These are phyloP conservation scores for Gasterosteus nipponicus DNA, from an alignment of 2,113 vertebrate genomes.

Conservation along the genomic window DNA sequence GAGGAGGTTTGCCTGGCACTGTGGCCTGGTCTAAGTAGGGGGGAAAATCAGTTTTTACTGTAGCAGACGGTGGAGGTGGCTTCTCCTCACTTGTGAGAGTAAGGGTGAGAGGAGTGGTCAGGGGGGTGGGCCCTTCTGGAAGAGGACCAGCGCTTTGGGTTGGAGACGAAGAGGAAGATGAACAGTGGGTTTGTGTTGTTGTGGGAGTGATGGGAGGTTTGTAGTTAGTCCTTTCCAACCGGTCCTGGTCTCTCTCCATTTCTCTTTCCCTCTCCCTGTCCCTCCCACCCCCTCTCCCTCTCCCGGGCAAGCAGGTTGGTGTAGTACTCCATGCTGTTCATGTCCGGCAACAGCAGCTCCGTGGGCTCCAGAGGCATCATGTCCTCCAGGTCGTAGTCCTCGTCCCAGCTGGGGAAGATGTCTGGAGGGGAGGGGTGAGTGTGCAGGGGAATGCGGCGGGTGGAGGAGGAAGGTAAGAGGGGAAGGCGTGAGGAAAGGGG, in stretches of 20 bases:
- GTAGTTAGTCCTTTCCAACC: neutral
- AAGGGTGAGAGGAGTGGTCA: conserved; percentile 52
- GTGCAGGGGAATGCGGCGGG: conserved; percentile 58
- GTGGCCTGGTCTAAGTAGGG: conserved; percentile 31
- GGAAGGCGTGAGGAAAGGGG: conserved; percentile 64
- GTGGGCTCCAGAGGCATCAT: conserved; percentile 81
- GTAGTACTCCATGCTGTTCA: conserved; percentile 86
- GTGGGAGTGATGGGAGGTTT: conserved; percentile 53
- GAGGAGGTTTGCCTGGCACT: conserved; percentile 22
- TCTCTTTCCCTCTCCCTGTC: neutral
- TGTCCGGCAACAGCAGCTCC: conserved; percentile 82
- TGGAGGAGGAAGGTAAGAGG: conserved; percentile 70
- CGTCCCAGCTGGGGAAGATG: conserved; percentile 66
- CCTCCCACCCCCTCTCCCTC: neutral
- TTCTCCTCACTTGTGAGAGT: conserved; percentile 24
- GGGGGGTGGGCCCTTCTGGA: conserved; percentile 48
- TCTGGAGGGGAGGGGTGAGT: conserved; percentile 36
- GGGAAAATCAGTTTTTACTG: conserved; percentile 22
- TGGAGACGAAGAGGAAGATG: conserved; percentile 18
- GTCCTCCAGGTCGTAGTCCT: conserved; percentile 79
- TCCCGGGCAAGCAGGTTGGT: conserved; percentile 78
- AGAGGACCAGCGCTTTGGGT: conserved; percentile 47
- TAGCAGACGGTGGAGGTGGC: conserved; percentile 17
- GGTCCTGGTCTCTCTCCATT: neutral
- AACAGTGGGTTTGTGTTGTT: conserved; percentile 31